Percentiles rank a stretch among this genome's conserved stretches.
Evolutionary conservation across 2,888 invertebrate species (phyloP).

Genomic region (Acanthopleura granulata): DNA sequence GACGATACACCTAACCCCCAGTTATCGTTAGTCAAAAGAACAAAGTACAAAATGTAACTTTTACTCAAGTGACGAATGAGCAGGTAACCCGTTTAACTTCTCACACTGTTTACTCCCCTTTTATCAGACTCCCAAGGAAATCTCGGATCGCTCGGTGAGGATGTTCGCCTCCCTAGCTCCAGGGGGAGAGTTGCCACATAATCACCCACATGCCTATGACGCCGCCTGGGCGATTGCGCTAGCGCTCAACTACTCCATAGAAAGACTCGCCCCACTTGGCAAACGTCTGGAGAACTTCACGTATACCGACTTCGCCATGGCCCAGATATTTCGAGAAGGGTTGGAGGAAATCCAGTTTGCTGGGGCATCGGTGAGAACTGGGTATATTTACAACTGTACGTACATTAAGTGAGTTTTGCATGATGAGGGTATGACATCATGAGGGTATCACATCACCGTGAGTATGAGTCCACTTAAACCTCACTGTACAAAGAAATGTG

Average conservation of each 20-base stretch:
- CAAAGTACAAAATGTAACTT: too few relatives aligned
- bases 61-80: too few relatives aligned
- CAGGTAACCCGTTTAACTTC: too few relatives aligned
- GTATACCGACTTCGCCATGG: slow-evolving; percentile 9
- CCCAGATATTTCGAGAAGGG: slow-evolving; percentile 15
- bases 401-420: too few relatives aligned
- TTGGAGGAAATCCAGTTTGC: slow-evolving; percentile 16
- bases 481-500: too few relatives aligned
- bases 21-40: too few relatives aligned
- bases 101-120: background rate
- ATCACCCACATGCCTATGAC: slow-evolving; percentile 23
- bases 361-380: slow-evolving; percentile 19
- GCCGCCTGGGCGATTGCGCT: slow-evolving; percentile 23
- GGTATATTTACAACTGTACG: too few relatives aligned
- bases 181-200: slow-evolving; percentile 13
- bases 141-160: slow-evolving; percentile 1
- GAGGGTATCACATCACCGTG: too few relatives aligned
- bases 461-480: too few relatives aligned
- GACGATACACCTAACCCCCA: too few relatives aligned
- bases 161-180: background rate
- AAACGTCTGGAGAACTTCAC: slow-evolving; percentile 22
- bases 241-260: slow-evolving; percentile 21
- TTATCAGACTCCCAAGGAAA: slow-evolving; percentile 18
- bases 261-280: background rate
- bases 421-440: too few relatives aligned